Base-by-base conservation (phyloP, 2,113 vertebrate genomes). In the Scartelaos histophorus region DNA sequence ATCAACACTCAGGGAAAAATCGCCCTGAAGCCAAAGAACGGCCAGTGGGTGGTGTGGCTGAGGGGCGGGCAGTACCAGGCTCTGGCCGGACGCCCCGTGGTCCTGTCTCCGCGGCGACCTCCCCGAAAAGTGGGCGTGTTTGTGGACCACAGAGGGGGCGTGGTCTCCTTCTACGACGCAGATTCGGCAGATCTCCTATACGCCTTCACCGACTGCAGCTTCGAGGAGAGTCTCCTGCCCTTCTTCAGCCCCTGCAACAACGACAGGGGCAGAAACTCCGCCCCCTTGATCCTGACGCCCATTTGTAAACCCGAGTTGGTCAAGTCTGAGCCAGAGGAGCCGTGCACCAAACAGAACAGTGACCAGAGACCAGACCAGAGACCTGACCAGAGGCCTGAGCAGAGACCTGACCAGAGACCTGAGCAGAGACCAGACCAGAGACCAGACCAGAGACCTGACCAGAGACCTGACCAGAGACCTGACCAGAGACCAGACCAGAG, bases 111-210 rank as follows among this genome's bases (percentile, higher is more conserved):
- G 1, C 43, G 21, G n/a, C 13, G 9, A 7, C 19, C 35, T 46
- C 64, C 35, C 46, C 38, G 22, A 13, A 66, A 21, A 12, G 64
- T 66, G 12, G 64, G 64, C 12, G 38, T 66, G 64, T 66, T 66
- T 5, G 64, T 66, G 43, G 64, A 66, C 43, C 24, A 66, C 12
- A 0, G 10, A 5, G 11, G 11, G n/a, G 56, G 70, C 17, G 45
- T 70, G 54, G 71, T 74, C 10, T 62, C 21, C 12, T 76, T 76
- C 25, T 81, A 66, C n/a, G 66, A 81, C 43, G 70, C 62, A 2
- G 79, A 25, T 21, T 51, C 46, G 16, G 66, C 70, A 35, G 45
- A 19, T 19, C 53, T 70, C 3, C 66, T 75, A 22, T 72, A 1
- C 69, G 66, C 69, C 12, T 78, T 82, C 7, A 78, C 57, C n/a